These are phyloP conservation scores for Napeogenes sylphis DNA, from an alignment of 2,888 invertebrate species.

Conservation along the genomic window DNA sequence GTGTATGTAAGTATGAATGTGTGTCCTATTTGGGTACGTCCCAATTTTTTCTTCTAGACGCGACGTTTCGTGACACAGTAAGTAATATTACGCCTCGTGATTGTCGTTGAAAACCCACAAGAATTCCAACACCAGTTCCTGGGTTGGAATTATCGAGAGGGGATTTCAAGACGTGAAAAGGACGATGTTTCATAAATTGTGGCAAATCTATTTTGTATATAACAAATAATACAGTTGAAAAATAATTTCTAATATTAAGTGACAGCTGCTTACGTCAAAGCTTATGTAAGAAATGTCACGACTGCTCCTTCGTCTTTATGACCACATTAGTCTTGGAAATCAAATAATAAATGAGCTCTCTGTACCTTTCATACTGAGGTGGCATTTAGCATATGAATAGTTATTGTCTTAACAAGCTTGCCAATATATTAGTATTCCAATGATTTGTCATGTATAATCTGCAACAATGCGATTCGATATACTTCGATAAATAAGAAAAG, in stretches of 20 bases:
- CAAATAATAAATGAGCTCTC: not conserved
- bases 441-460: not conserved
- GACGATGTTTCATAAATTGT: no score
- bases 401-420: not conserved
- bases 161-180: no score
- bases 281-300: not conserved
- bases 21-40: not conserved
- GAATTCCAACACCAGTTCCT: no score
- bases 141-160: no score
- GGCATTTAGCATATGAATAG: conserved; percentile 1
- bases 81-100: not conserved
- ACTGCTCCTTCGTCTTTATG: not conserved
- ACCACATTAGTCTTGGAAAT: not conserved
- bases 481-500: no score
- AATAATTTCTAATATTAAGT: no score
- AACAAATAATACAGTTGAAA: no score
- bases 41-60: conserved; percentile 3
- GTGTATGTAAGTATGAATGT: not conserved
- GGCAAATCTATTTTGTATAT: no score
- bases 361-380: not conserved
- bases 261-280: not conserved
- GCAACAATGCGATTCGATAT: no score
- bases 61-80: not conserved
- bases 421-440: not conserved
- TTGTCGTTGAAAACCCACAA: not conserved